Conservation (phyloP, 1,140 invertebrate species). For the Camponotus pennsylvanicus region DNA sequence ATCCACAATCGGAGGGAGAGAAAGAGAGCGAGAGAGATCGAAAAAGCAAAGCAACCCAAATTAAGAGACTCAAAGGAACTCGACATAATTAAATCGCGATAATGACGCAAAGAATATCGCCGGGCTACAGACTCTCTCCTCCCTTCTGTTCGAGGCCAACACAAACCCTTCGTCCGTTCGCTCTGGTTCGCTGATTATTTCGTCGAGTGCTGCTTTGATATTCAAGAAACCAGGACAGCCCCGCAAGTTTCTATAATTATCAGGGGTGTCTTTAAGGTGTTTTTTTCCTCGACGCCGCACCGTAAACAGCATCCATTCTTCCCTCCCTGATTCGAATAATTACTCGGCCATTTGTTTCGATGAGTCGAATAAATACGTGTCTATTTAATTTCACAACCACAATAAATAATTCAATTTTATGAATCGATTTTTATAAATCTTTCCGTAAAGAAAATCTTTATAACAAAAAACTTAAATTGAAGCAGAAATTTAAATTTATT, state of each 20-base stretch:
- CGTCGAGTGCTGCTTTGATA: slow-evolving; percentile 76
- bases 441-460: neutral
- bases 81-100: slow-evolving; percentile 82
- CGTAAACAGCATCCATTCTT: slow-evolving; percentile 30
- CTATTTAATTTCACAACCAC: no score
- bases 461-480: neutral
- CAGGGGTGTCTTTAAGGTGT: slow-evolving; percentile 67
- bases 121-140: slow-evolving; percentile 35
- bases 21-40: slow-evolving; percentile 24
- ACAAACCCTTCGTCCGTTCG: slow-evolving; percentile 70
- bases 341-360: no score
- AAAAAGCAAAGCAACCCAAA: slow-evolving; percentile 62
- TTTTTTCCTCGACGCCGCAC: slow-evolving; percentile 45
- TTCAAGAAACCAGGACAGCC: slow-evolving; percentile 72
- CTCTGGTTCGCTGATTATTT: slow-evolving; percentile 75
- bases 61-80: slow-evolving; percentile 79
- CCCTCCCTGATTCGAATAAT: neutral
- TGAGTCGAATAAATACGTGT: no score
- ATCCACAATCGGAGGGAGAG: slow-evolving; percentile 33
- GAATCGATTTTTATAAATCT: no score
- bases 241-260: slow-evolving; percentile 75
- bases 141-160: slow-evolving; percentile 43
- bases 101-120: slow-evolving; percentile 81
- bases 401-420: no score
- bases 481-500: neutral